These are phyloP conservation scores for Cassiopea xamachana DNA, from an alignment of 30 jellyfish, hydroid and myxozoan species.

Conservation along the genomic window DNA sequence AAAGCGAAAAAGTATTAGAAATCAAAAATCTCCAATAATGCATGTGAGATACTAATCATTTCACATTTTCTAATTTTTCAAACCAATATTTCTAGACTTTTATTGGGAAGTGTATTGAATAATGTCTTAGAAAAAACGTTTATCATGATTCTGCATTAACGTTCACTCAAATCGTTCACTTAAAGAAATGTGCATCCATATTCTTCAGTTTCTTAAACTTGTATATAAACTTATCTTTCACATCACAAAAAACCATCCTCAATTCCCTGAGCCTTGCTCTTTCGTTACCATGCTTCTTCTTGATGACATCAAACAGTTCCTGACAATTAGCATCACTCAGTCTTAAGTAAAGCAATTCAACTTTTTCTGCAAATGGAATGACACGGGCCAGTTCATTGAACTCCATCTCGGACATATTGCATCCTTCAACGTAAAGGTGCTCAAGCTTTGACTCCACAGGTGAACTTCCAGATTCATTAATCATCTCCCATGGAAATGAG, in stretches of 20 bases:
- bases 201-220: background rate
- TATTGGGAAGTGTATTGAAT: no score
- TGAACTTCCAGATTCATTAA: background rate
- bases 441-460: slow-evolving; percentile 14
- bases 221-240: background rate
- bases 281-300: background rate
- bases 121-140: no score
- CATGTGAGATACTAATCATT: no score
- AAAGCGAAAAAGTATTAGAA: no score
- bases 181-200: background rate
- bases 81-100: no score
- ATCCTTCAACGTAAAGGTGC: background rate
- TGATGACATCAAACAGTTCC: background rate
- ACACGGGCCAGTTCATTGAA: background rate
- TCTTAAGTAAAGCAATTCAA: background rate
- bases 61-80: no score
- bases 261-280: slow-evolving; percentile 1
- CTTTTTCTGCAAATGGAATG: slow-evolving; percentile 11
- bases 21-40: no score
- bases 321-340: background rate
- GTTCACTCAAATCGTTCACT: background rate
- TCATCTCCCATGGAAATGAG: background rate
- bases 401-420: background rate
- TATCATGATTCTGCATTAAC: no score
- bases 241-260: background rate